These are phyloP conservation scores for Apogon hyalosoma DNA, from an alignment of 2,797 vertebrate genomes.

Conservation along the genomic window DNA sequence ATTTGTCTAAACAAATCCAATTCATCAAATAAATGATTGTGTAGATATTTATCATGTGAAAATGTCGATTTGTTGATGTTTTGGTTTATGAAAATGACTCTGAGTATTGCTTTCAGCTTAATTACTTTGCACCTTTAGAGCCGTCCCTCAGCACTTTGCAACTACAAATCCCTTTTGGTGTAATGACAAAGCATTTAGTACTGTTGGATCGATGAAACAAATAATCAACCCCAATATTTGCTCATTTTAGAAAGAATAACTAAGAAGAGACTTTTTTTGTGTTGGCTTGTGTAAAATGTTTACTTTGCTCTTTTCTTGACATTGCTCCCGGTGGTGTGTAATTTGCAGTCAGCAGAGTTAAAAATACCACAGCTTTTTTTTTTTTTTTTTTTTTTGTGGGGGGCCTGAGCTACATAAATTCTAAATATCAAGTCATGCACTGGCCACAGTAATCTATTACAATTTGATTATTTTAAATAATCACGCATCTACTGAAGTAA, in stretches of 20 bases:
- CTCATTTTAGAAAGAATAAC: constrained; percentile 11
- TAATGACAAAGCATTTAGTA: constrained; percentile 58
- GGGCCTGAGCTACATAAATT: neutral
- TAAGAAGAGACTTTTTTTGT: neutral
- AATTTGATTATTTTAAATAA: neutral
- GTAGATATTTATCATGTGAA: constrained; percentile 10
- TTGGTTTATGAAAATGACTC: constrained; percentile 44
- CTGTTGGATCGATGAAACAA: constrained; percentile 59
- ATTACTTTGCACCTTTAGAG: constrained; percentile 54
- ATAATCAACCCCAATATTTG: constrained; percentile 41
- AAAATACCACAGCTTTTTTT: neutral
- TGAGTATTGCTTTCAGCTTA: constrained; percentile 19
- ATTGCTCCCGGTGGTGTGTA: neutral
- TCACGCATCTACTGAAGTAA: neutral
- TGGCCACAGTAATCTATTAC: neutral
- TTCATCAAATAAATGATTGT: no score
- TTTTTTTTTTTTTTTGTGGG: neutral
- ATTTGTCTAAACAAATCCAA: neutral
- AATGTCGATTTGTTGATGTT: constrained; percentile 10
- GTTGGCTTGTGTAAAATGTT: neutral
- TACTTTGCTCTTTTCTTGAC: neutral
- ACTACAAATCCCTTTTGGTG: constrained; percentile 41
- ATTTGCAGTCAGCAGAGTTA: neutral
- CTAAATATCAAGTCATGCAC: constrained; percentile 1
- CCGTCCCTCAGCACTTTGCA: constrained; percentile 41